Evolutionary conservation across 2,888 invertebrate species (phyloP).

Genomic region (Brachypterus glaber): DNA sequence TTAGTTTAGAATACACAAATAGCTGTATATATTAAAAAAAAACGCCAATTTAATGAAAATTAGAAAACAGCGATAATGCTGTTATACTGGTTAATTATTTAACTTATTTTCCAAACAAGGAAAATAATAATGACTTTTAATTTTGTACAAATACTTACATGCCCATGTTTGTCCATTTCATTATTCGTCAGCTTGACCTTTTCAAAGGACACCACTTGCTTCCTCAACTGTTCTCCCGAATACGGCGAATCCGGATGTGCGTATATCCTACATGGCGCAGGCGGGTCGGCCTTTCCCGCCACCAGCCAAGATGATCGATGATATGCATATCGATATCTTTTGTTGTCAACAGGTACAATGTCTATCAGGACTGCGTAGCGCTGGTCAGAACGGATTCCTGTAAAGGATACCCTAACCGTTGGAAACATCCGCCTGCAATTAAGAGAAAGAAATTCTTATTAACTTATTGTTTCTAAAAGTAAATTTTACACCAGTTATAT

Average conservation of each 20-base stretch:
- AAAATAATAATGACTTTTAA: neutral
- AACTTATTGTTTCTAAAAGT: too few relatives aligned
- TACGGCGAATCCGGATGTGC: constrained; percentile 96
- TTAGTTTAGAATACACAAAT: too few relatives aligned
- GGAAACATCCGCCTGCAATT: constrained; percentile 92
- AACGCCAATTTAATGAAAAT: too few relatives aligned
- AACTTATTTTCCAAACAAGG: too few relatives aligned
- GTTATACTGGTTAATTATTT: too few relatives aligned
- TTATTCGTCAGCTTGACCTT: constrained; percentile 98
- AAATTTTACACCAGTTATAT: too few relatives aligned
- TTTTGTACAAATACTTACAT: constrained; percentile 53
- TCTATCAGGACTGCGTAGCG: constrained; percentile 91
- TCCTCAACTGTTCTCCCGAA: constrained; percentile 87
- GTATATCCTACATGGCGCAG: constrained; percentile 86
- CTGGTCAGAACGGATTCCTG: constrained; percentile 69
- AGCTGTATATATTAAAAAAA: too few relatives aligned
- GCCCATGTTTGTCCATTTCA: constrained; percentile 92
- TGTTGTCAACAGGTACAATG: constrained; percentile 93
- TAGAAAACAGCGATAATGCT: too few relatives aligned
- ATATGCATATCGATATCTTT: constrained; percentile 95
- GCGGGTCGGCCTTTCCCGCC: constrained; percentile 96
- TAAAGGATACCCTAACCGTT: constrained; percentile 89
- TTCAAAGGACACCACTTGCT: constrained; percentile 96
- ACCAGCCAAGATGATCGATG: constrained; percentile 97
- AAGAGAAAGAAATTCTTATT: constrained; percentile 10